Conservation (phyloP, 2,888 invertebrate genomes). For the Blera fallax region DNA sequence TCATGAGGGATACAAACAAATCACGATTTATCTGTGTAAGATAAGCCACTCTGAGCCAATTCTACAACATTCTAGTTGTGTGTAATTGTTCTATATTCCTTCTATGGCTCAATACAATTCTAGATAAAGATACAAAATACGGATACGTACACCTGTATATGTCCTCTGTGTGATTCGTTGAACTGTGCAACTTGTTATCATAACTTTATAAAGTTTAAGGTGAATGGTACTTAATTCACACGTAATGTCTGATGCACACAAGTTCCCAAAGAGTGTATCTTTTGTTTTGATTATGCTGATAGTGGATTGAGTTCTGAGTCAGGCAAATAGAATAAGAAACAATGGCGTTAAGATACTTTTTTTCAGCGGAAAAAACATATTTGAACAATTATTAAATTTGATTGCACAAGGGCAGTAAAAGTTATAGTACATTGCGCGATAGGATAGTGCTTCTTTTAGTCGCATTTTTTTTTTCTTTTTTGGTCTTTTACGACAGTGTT, state of each 20-base stretch:
- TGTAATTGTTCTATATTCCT: background rate
- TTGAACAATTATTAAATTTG: background rate
- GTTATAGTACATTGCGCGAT: background rate
- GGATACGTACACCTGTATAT: background rate
- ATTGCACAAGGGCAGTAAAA: background rate
- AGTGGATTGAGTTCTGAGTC: conserved; percentile 13
- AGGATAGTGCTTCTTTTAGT: background rate
- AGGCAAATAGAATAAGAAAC: background rate
- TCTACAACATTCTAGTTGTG: too few species aligned
- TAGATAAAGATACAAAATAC: background rate
- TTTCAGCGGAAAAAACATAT: background rate
- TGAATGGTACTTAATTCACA: conserved; percentile 22
- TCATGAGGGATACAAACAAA: background rate
- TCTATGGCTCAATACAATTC: background rate
- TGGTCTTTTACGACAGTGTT: background rate
- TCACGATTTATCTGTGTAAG: background rate
- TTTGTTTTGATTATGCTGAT: background rate
- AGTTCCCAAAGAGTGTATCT: background rate
- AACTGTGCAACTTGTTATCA: conserved; percentile 19
- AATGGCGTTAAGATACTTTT: background rate
- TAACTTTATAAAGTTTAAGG: conserved; percentile 18
- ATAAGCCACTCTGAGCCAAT: background rate
- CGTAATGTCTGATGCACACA: background rate
- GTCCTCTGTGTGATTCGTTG: background rate
- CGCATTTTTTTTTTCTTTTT: background rate